A percentile compares a stretch with the other conserved stretches of the same genome.
These are phyloP conservation scores for Alviniconcha strummeri DNA, from an alignment of 2,888 invertebrate genomes.

Conservation along the genomic window DNA sequence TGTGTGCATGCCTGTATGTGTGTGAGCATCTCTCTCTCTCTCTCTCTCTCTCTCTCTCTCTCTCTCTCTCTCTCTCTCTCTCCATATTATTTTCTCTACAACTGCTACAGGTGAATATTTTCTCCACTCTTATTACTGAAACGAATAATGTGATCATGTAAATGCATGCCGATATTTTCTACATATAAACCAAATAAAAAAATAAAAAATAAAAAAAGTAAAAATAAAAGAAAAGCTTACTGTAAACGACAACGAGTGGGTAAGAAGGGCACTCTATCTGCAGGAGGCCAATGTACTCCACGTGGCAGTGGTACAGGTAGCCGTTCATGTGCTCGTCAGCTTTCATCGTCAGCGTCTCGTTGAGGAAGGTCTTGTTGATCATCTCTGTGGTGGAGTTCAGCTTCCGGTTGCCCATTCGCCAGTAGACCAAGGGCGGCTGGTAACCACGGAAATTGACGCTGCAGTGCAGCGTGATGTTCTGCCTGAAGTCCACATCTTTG, in stretches of 20 bases:
- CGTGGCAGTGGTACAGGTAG: conserved; percentile 51
- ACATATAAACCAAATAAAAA: no score
- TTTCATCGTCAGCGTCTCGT: conserved; percentile 42
- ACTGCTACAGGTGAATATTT: no score
- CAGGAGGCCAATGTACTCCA: conserved; percentile 44
- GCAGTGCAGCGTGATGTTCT: conserved; percentile 58
- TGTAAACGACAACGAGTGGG: conserved; percentile 47
- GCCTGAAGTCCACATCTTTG: conserved; percentile 44
- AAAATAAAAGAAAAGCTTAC: conserved; percentile 39
- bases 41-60: no score
- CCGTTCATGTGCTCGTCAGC: conserved; percentile 48
- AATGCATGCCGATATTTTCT: no score
- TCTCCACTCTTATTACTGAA: no score
- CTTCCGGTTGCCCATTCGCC: conserved; percentile 46
- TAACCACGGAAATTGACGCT: conserved; percentile 54
- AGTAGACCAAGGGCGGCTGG: conserved; percentile 51
- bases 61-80: no score
- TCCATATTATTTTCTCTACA: no score
- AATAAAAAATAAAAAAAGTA: no score
- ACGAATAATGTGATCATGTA: no score
- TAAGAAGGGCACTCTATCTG: conserved; percentile 46
- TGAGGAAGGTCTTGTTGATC: conserved; percentile 41
- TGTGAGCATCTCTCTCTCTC: no score
- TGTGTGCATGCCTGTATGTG: no score
- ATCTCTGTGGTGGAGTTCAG: conserved; percentile 43